Conservation (phyloP, 2,888 invertebrate species). For the Geotrupes spiniger region DNA sequence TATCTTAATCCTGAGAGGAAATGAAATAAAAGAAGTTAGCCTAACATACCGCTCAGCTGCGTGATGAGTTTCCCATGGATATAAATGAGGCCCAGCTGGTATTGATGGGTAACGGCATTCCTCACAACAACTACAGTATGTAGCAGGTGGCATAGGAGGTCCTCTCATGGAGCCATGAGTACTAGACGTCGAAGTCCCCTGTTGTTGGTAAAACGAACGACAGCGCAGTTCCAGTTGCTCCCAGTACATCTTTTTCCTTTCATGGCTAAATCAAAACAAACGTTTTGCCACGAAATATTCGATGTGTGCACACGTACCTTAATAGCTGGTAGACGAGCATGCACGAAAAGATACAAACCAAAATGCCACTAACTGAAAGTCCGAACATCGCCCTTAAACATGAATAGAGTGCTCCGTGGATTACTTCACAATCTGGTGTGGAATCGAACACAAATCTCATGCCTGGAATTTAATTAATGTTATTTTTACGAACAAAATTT, state of each 20-base stretch:
- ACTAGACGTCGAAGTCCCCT: conserved; percentile 42
- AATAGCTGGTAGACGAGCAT: conserved; percentile 89
- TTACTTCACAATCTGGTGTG: conserved; percentile 84
- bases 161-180: conserved; percentile 48
- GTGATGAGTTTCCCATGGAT: conserved; percentile 58
- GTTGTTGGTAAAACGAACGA: conserved; percentile 70
- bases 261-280: conserved; percentile 64
- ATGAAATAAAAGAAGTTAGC: no score
- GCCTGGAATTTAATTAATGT: conserved; percentile 50
- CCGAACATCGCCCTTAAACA: conserved; percentile 87
- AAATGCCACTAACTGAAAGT: conserved; percentile 84
- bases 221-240: conserved; percentile 84
- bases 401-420: conserved; percentile 84
- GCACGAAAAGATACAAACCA: conserved; percentile 88
- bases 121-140: conserved; percentile 67
- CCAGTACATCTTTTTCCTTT: conserved; percentile 94
- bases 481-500: conserved; percentile 12
- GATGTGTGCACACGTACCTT: conserved; percentile 54
- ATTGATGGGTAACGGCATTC: conserved; percentile 62
- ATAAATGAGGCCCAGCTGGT: conserved; percentile 55
- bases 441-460: conserved; percentile 82
- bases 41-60: conserved; percentile 47
- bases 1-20: no score
- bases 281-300: neutral
- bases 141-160: conserved; percentile 49